Evolutionary conservation across 2,888 invertebrate species (phyloP), one percentile per base, ranked within the genome.

Genomic region (Plagiodera versicolora): DNA sequence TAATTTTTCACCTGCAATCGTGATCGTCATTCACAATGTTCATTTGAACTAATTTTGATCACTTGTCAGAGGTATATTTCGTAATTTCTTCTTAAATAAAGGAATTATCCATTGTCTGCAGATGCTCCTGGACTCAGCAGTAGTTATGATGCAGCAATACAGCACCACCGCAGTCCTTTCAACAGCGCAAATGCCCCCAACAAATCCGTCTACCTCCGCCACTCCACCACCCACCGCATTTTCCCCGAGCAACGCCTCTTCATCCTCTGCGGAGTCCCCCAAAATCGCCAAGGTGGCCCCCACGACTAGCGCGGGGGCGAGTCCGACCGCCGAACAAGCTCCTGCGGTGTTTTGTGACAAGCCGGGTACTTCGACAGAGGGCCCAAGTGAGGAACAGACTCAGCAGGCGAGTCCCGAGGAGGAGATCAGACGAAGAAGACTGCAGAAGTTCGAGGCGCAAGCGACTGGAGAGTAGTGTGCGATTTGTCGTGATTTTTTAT

Each of bases 61-160:
- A n/a, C n/a, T n/a, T n/a, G n/a, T n/a, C n/a, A n/a, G n/a, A n/a
- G n/a, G n/a, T n/a, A n/a, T n/a, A n/a, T n/a, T n/a, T n/a, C n/a
- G n/a, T n/a, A n/a, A n/a, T n/a, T n/a, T n/a, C n/a, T n/a, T n/a
- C n/a, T n/a, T n/a, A n/a, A n/a, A n/a, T n/a, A n/a, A n/a, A n/a
- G n/a, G n/a, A n/a, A n/a, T n/a, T n/a, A n/a, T n/a, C n/a, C n/a
- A 19, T 51, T 53, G 6, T 28, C 20, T 65, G 10, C 44, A 72
- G 82, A 84, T 93, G 1, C 87, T 99, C 80, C 80, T 99, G 70
- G 98, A 98, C 80, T 95, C 97, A 45, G 95, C 97, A 2, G 91
- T 92, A 62, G 83, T 94, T 51, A 89, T 98, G 82, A 94, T 98
- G 92, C 92, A 94, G 74, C 97, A 98, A 78, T 98, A 98, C 80